Percentiles rank a stretch among this genome's conserved stretches.
phyloP scores from a whole-genome alignment of 92 coral and sea anemone species.

The Diadumene lineata region DNA sequence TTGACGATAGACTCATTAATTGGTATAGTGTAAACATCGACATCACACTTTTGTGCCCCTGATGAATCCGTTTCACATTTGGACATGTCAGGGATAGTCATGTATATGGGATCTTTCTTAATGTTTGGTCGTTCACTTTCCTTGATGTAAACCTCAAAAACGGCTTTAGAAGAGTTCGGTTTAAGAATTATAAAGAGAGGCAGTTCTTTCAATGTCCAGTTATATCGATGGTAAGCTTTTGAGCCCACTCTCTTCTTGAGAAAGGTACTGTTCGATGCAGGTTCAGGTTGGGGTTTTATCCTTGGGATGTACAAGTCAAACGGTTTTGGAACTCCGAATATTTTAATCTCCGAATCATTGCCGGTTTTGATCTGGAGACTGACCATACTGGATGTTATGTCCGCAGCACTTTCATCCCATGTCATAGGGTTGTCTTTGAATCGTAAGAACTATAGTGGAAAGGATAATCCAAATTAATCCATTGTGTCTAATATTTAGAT shows the following conservation, averaged over 20 bases:
- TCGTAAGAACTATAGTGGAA: conserved; percentile 26
- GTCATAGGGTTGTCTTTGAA: conserved; percentile 44
- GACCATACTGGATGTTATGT: conserved; percentile 33
- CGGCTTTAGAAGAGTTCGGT: conserved; percentile 6
- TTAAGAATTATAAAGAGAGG: conserved; percentile 29
- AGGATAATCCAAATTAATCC: too few relatives aligned
- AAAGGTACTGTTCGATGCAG: conserved; percentile 10
- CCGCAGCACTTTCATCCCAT: conserved; percentile 34
- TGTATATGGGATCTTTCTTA: conserved; percentile 11
- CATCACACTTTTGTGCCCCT: not conserved
- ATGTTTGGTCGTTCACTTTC: conserved; percentile 29
- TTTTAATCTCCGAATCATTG: conserved; percentile 7
- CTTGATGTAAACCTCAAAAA: conserved; percentile 43
- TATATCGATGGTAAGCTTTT: conserved; percentile 25
- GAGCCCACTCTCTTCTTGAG: conserved; percentile 29
- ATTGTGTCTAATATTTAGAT: too few relatives aligned
- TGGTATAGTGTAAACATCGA: conserved; percentile 41
- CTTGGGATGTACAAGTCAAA: conserved; percentile 52
- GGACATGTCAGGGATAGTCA: conserved; percentile 50
- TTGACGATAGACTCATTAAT: conserved; percentile 17
- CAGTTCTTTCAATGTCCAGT: conserved; percentile 18
- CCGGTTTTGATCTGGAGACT: conserved; percentile 31
- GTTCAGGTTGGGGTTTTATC: conserved; percentile 11
- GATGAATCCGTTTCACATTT: conserved; percentile 16
- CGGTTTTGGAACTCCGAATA: conserved; percentile 23